Evolutionary conservation across 2,888 invertebrate species (phyloP).

Genomic region (Trichopoda pennipes): DNA sequence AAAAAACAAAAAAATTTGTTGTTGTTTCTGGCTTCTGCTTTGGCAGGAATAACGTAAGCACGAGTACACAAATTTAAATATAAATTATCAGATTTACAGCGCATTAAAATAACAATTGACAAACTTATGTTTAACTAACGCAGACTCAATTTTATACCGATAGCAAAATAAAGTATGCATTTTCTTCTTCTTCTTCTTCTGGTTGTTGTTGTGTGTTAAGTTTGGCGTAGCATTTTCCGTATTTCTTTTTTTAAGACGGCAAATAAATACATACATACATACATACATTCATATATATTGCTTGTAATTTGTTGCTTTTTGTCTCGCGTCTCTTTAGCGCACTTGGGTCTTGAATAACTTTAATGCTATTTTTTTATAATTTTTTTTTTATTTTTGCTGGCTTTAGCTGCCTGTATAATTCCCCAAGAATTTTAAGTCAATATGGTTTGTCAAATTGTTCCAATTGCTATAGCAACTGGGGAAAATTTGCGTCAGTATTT

Average conservation of each 20-base stretch:
- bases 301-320: slow-evolving; percentile 10
- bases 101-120: slow-evolving; percentile 58
- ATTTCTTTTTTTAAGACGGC: slow-evolving; percentile 5
- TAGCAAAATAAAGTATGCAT: neutral
- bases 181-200: neutral
- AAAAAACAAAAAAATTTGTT: neutral
- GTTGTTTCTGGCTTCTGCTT: slow-evolving; percentile 4
- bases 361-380: slow-evolving; percentile 9
- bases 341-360: slow-evolving; percentile 11
- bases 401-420: slow-evolving; percentile 45
- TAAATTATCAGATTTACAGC: slow-evolving; percentile 66
- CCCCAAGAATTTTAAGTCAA: slow-evolving; percentile 63
- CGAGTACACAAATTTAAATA: slow-evolving; percentile 67
- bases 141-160: neutral
- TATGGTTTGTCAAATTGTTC: slow-evolving; percentile 63
- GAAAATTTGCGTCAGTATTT: neutral
- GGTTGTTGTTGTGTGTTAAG: slow-evolving; percentile 32
- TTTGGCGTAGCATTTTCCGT: slow-evolving; percentile 34
- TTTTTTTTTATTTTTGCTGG: slow-evolving; percentile 9
- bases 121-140: neutral
- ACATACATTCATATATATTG: too few species aligned
- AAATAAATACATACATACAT: slow-evolving; percentile 38
- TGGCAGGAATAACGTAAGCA: slow-evolving; percentile 49
- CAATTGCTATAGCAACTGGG: slow-evolving; percentile 13
- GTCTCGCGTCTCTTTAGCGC: slow-evolving; percentile 13